Conservation (phyloP, 2,797 vertebrate genomes). For the Brotula barbata region DNA sequence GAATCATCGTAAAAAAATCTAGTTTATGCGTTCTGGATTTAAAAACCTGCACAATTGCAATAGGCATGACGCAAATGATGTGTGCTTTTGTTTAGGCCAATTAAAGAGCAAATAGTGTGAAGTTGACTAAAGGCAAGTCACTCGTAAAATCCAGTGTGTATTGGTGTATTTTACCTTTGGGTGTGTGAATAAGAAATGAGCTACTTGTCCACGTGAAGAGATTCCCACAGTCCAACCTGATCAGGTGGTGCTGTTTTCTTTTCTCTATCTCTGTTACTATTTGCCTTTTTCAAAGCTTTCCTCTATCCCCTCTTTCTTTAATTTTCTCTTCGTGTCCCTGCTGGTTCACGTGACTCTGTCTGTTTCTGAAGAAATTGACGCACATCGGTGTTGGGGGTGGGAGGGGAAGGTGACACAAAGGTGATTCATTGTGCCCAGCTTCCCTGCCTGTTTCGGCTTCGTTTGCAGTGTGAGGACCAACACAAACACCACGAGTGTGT, state of each 20-base stretch:
- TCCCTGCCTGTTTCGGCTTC: conserved; percentile 20
- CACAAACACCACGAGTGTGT: conserved; percentile 13
- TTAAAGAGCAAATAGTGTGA: not conserved
- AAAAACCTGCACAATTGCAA: too few relatives aligned
- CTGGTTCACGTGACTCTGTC: not conserved
- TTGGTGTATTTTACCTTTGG: conserved; percentile 5
- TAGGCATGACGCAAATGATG: not conserved
- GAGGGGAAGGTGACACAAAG: conserved; percentile 26
- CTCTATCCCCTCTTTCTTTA: too few relatives aligned
- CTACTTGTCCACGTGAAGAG: not conserved
- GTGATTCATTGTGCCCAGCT: conserved; percentile 45
- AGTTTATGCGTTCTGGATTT: too few relatives aligned
- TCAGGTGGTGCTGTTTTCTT: not conserved
- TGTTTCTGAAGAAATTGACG: conserved; percentile 42
- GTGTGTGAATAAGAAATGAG: not conserved
- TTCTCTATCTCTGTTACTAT: not conserved
- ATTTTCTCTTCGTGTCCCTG: not conserved
- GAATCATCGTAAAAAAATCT: too few relatives aligned
- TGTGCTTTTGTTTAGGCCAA: not conserved
- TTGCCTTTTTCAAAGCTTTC: not conserved
- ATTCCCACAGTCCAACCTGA: not conserved
- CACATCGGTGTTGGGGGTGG: conserved; percentile 16
- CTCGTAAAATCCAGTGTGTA: not conserved
- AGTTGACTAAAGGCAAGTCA: not conserved
- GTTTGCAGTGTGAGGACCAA: conserved; percentile 28